phyloP scores from a whole-genome alignment of 1,140 invertebrate species.

The Drosophila orosa region DNA sequence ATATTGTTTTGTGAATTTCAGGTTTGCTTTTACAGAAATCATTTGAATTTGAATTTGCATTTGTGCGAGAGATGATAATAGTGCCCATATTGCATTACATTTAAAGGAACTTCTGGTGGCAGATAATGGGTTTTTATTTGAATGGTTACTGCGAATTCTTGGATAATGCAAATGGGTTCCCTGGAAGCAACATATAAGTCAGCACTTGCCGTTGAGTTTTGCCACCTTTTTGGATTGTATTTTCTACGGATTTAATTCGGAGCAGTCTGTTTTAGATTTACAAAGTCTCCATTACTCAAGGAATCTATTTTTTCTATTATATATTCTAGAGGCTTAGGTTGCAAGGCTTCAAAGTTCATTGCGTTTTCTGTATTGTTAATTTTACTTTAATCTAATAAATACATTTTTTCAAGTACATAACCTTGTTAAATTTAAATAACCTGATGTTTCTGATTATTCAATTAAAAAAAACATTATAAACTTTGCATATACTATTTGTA shows the following conservation, averaged over 20 bases:
- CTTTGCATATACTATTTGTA: neutral
- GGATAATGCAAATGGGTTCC: slow-evolving; percentile 27
- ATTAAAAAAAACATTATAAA: neutral
- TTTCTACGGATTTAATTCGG: neutral
- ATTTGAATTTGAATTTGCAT: slow-evolving; percentile 59
- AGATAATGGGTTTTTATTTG: slow-evolving; percentile 16
- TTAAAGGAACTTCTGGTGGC: slow-evolving; percentile 54
- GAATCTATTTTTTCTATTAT: neutral
- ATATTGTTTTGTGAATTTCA: slow-evolving; percentile 45
- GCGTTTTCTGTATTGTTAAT: neutral
- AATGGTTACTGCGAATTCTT: slow-evolving; percentile 42
- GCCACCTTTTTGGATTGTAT: slow-evolving; percentile 7
- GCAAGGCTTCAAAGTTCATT: neutral
- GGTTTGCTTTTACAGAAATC: slow-evolving; percentile 58
- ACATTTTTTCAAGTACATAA: neutral
- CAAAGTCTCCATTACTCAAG: neutral
- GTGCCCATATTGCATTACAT: slow-evolving; percentile 66
- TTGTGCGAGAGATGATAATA: slow-evolving; percentile 29
- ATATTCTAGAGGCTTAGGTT: neutral
- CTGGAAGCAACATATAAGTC: slow-evolving; percentile 5
- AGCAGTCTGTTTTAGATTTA: slow-evolving; percentile 5
- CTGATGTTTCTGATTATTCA: neutral
- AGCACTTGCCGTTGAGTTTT: slow-evolving; percentile 22
- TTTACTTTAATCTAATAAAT: neutral
- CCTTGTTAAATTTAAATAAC: neutral